Base-by-base conservation (phyloP, 92 coral and sea anemone genomes). In the Isaurus tuberculatus region DNA sequence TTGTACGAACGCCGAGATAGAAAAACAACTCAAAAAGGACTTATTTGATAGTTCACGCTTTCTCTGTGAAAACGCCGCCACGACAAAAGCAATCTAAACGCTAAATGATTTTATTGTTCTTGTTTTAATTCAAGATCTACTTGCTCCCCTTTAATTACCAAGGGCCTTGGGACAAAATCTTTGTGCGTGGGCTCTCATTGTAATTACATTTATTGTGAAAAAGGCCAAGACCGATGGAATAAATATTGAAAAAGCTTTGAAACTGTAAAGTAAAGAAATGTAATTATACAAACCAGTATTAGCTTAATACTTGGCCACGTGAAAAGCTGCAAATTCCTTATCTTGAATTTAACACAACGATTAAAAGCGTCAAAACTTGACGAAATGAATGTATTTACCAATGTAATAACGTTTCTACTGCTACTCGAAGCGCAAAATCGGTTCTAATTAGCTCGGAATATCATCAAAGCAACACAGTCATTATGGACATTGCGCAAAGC, bases 61-160 rank as follows among this genome's bases (percentile, higher is more conserved):
- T 72, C 77, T 84, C 84, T 86, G 77, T 81, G 83, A 84, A 83
- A 89, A 93, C 84, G 70, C 94, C 92, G 93, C 91, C 86, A 78
- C 65, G 68, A 88, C 94, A 93, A 93, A 77, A 60, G 91, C 94
- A 78, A 89, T 82, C 92, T 84, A 86, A 91, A 89, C 87, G 86
- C 89, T 91, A 91, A 93, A 91, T 91, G 94, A 86, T 84, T 91
- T 86, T 86, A 89, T 93, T 93, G 97, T 93, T 72, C 92, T 67
- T 48, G 92, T 70, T 91, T 91, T 91, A 91, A 93, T 93, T 91
- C 94, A 89, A 91, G 86, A 86, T 80, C 85, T 44, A 78, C 87
- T 85, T 73, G 94, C 94, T 88, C 93, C 97, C 91, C 84, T 89
- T 93, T 88, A 93, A 88, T 93, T 88, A 83, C 88, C 53, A 63